Evolutionary conservation across 1,140 invertebrate species (phyloP).

Genomic region (Xylocopa sonorina): DNA sequence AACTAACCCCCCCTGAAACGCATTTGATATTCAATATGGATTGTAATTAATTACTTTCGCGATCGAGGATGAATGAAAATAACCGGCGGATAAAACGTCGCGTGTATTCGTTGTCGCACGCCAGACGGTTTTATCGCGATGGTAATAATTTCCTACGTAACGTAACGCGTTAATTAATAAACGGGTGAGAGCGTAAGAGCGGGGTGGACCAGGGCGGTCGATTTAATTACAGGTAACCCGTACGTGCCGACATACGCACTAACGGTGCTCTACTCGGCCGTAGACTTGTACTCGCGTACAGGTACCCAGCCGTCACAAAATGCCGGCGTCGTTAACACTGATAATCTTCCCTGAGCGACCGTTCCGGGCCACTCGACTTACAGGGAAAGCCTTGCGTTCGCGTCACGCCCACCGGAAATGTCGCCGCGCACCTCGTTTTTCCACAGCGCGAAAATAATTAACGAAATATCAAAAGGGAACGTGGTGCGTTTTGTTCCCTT

Average conservation of each 20-base stretch:
- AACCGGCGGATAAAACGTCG: constrained; percentile 32
- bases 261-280: constrained; percentile 27
- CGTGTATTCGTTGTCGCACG: not conserved
- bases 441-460: constrained; percentile 29
- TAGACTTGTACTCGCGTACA: not conserved
- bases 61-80: constrained; percentile 2
- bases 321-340: constrained; percentile 50
- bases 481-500: not conserved
- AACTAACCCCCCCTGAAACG: not conserved
- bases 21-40: not conserved
- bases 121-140: constrained; percentile 52
- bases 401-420: not conserved
- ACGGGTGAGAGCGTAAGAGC: constrained; percentile 40
- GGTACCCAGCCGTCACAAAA: constrained; percentile 24
- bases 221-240: constrained; percentile 58
- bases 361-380: constrained; percentile 24
- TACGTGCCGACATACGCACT: constrained; percentile 16
- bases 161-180: constrained; percentile 66
- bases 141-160: constrained; percentile 52
- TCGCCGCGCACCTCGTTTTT: not conserved
- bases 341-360: constrained; percentile 32
- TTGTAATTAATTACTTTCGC: constrained; percentile 36
- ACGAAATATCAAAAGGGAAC: constrained; percentile 10
- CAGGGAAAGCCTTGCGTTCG: not conserved
- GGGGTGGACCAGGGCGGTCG: constrained; percentile 34